Evolutionary conservation across 2,797 vertebrate genomes (phyloP).

Genomic region (Protonibea diacanthus): DNA sequence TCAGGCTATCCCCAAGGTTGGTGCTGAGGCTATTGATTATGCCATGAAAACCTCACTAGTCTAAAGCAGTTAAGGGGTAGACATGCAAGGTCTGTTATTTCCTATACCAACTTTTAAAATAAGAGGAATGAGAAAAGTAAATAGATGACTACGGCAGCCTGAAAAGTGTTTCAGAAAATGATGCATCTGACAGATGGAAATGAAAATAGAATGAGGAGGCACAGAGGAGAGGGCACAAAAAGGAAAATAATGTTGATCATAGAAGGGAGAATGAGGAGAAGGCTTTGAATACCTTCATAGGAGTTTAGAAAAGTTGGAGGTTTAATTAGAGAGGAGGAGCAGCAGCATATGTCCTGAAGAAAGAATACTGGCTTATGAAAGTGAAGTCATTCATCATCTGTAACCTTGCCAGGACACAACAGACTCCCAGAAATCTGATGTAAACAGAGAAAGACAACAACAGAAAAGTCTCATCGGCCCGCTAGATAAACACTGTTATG

Average conservation of each 20-base stretch:
- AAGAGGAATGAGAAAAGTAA: background rate
- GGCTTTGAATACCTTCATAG: constrained; percentile 4
- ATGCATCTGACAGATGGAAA: constrained; percentile 2
- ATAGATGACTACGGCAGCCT: background rate
- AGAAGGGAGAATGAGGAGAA: constrained; percentile 16
- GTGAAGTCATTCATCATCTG: constrained; percentile 62
- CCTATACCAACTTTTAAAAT: background rate
- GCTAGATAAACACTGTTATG: constrained; percentile 22
- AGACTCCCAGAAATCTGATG: constrained; percentile 43
- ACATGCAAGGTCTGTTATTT: constrained; percentile 20
- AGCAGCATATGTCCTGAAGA: constrained; percentile 49
- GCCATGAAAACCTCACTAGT: constrained; percentile 22
- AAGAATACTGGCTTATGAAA: constrained; percentile 27
- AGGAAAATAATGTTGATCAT: constrained; percentile 18
- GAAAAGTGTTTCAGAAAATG: background rate
- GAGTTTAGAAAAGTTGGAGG: constrained; percentile 21
- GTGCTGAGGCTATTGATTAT: constrained; percentile 39
- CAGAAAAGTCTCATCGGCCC: background rate
- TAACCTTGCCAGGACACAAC: constrained; percentile 61
- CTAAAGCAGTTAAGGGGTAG: constrained; percentile 11
- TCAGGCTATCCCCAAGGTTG: constrained; percentile 20
- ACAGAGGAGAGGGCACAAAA: constrained; percentile 7
- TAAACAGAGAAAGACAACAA: constrained; percentile 42
- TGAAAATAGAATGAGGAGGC: constrained; percentile 12
- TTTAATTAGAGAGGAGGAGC: constrained; percentile 39